Base-by-base conservation (phyloP, 2,797 vertebrate species). In the Argya squamiceps region DNA sequence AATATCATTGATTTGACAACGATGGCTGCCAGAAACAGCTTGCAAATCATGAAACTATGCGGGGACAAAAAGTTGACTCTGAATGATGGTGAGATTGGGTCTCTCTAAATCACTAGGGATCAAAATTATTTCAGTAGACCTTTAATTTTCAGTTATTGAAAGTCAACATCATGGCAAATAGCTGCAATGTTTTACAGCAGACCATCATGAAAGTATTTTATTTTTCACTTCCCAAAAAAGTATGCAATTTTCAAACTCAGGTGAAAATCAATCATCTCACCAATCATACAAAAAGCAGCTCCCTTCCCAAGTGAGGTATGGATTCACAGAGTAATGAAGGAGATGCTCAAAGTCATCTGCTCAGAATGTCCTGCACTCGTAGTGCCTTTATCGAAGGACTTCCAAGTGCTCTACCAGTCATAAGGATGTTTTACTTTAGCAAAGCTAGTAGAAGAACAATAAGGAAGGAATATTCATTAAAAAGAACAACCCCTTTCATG, bases 71-170 rank as follows among this genome's bases (percentile, higher is more conserved):
- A 97, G 94, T 95, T 92, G 93, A 89, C 92, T 96, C 94, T 98
- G 97, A 98, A 97, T 98, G 97, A 98, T 96, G 85, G 92, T 84
- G 59, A 93, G 58, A 93, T 95, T 92, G 82, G 93, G 94, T 98
- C 87, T 92, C 96, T 98, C 92, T 98, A 97, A 98, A 98, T 98
- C 97, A 98, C 90, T 88, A 43, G 44, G 90, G 91, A 97, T 93
- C 47, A 97, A 97, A 97, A 96, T 92, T 83, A 98, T 97, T 97
- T 93, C 82, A 92, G 92, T 43, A 88, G 94, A 95, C 84, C 84
- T 97, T 97, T 97, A 97, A 97, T 97, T 97, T 97, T 97, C 94
- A 91, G 86, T 95, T 94, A 96, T 89, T 92, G 96, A 97, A 97
- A 97, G 93, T 96, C 97, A 97, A 96, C 95, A 93, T 93, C 84